These are phyloP conservation scores for Numenius arquata DNA, from an alignment of 2,113 vertebrate species.

Conservation along the genomic window DNA sequence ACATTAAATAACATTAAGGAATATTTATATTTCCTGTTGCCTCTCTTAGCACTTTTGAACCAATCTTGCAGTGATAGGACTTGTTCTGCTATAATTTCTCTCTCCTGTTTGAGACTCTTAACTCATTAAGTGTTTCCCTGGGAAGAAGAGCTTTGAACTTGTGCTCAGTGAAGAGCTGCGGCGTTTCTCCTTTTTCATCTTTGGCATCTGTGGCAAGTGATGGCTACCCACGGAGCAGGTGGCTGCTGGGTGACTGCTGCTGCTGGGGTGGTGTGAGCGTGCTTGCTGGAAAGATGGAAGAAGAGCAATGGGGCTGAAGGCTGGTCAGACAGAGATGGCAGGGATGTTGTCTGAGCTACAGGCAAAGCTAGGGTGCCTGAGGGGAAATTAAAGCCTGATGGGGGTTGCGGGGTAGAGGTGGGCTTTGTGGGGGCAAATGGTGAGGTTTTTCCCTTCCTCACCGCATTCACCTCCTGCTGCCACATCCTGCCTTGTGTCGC, in stretches of 20 bases:
- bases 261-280: background rate
- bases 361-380: background rate
- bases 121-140: background rate
- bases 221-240: accelerated
- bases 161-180: background rate
- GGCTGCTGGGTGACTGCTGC: background rate
- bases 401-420: background rate
- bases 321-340: background rate
- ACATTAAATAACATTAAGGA: background rate
- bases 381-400: background rate
- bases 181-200: background rate
- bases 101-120: background rate
- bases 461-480: background rate
- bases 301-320: background rate
- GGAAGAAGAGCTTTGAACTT: background rate
- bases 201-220: background rate
- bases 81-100: background rate
- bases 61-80: background rate
- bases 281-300: background rate
- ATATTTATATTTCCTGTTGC: background rate
- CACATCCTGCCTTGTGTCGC: background rate
- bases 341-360: accelerated
- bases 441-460: background rate
- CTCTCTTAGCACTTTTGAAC: background rate
- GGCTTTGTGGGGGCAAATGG: background rate